Base-by-base conservation (phyloP, 2,797 vertebrate species). In the Streptopelia turtur region DNA sequence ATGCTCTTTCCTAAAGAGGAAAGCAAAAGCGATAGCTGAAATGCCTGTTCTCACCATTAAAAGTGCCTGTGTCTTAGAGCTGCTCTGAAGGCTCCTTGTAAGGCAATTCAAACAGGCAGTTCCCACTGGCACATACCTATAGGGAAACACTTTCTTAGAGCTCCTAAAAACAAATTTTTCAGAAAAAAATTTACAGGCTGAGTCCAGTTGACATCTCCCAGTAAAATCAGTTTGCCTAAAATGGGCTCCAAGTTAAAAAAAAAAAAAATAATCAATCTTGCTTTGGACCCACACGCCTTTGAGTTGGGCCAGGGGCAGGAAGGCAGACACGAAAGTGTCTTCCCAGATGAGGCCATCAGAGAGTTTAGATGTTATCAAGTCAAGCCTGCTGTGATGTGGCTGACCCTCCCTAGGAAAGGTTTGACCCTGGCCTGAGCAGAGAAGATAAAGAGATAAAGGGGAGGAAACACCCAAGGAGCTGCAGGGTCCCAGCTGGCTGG, bases 231-330 rank as follows among this genome's bases (percentile, higher is more conserved):
- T 77, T 94, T 79, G 63, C 60, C 59, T 87, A 57, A 89, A 81
- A 89, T 61, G 45, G 21, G 18, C 47, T 82, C 10, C 16, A 55
- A 65, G 20, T 22, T 23, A 50, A n/a, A n/a, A 28, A 28, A 47
- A 15, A 16, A 28, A 16, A 43, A 6, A 39, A 39, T 9, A 66
- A 25, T 22, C 14, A 45, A 18, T 57, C 50, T 50, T 53, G 18
- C 49, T 94, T 84, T 12, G 5, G 20, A 75, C 21, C 24, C 0
- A 0, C 1, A 0, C 15, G 27, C 30, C 31, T 78, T 50, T 16
- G 49, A 60, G 12, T 2, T 49, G 49, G 37, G 16, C 52, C 35
- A 66, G 45, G 11, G 71, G 13, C 9, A 69, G 17, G 31, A 82
- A 64, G 16, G 20, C 33, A 64, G 8, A 22, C 1, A 2, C n/a